phyloP scores from a whole-genome alignment of 2,797 vertebrate species.

The Thripadectes ignobilis region DNA sequence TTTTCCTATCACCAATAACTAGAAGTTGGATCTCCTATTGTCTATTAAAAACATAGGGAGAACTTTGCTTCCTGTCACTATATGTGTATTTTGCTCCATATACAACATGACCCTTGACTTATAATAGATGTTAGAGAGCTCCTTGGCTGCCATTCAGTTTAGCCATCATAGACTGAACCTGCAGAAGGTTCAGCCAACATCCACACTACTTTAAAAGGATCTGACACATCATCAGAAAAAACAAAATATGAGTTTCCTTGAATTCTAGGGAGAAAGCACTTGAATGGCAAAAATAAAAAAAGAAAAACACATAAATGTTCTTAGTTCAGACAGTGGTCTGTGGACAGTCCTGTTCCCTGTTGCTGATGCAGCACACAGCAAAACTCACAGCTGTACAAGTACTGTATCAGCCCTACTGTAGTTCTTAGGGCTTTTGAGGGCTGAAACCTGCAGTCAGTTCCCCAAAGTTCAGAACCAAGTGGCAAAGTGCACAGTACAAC shows the following conservation, averaged over 20 bases:
- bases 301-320: not conserved
- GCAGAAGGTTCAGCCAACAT: constrained; percentile 48
- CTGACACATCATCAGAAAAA: constrained; percentile 35
- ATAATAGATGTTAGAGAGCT: not conserved
- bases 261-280: constrained; percentile 33
- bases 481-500: not conserved
- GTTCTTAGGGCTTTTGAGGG: not conserved
- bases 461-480: not conserved
- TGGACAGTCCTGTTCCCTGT: not conserved
- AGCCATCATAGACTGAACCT: not conserved
- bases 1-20: constrained; percentile 23
- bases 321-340: not conserved
- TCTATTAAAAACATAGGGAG: constrained; percentile 19
- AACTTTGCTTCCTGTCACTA: constrained; percentile 40
- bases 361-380: constrained; percentile 27
- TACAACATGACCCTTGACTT: constrained; percentile 40
- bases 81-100: constrained; percentile 18
- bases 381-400: not conserved
- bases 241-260: constrained; percentile 28
- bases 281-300: not conserved
- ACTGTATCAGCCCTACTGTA: not conserved
- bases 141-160: constrained; percentile 6
- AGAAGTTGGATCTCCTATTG: not conserved
- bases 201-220: not conserved
- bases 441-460: not conserved